Conservation (phyloP, 1,140 invertebrate genomes). For the Pomacea maculata region DNA sequence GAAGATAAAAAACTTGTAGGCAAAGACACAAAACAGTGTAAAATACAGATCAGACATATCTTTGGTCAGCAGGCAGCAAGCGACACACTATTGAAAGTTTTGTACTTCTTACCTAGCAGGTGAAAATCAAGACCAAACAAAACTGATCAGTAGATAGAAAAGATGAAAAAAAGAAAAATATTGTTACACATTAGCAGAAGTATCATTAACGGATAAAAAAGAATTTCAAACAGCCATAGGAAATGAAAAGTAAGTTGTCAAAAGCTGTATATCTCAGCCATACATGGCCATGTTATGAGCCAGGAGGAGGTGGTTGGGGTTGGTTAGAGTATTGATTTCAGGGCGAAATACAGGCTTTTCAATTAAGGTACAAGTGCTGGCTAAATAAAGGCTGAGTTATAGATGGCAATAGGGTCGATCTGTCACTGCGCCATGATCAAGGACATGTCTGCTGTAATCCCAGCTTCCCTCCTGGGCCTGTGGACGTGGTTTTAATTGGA, state of each 20-base stretch:
- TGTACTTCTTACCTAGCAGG: not conserved
- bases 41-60: conserved; percentile 13
- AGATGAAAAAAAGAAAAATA: conserved; percentile 8
- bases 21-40: conserved; percentile 8
- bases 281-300: no score
- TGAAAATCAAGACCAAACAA: conserved; percentile 27
- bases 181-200: not conserved
- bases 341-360: no score
- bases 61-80: conserved; percentile 21
- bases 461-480: not conserved
- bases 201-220: no score
- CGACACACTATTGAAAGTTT: not conserved
- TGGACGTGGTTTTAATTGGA: not conserved
- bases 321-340: no score
- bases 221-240: no score
- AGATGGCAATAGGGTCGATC: no score
- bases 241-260: no score
- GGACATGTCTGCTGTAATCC: not conserved
- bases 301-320: no score
- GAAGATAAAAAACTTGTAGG: conserved; percentile 2
- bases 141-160: conserved; percentile 12
- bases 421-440: not conserved
- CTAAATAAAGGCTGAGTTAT: no score
- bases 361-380: no score
- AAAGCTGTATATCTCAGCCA: no score